Conservation (phyloP, 2,888 invertebrate species). For the Nyleta sp. region DNA sequence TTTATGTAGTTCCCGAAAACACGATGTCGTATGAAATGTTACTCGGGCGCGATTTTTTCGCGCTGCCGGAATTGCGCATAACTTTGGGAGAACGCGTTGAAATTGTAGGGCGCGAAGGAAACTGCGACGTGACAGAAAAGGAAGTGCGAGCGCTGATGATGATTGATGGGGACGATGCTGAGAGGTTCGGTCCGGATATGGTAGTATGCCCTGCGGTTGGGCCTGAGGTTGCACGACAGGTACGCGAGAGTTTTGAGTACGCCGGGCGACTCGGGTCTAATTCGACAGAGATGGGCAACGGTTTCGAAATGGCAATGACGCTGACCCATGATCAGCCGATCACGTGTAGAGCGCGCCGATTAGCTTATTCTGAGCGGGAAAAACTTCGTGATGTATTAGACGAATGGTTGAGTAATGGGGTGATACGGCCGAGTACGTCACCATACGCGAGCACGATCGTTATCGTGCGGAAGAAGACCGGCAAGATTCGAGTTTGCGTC, state of each 20-base stretch:
- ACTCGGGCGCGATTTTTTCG: neutral
- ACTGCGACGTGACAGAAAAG: too few species aligned
- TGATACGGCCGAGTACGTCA: slow-evolving; percentile 4
- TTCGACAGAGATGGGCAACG: neutral
- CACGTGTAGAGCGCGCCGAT: neutral
- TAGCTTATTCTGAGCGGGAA: slow-evolving; percentile 3
- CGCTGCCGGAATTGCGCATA: neutral
- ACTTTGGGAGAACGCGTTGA: neutral
- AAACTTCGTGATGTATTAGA: slow-evolving; percentile 1
- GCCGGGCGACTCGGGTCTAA: neutral
- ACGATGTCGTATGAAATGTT: neutral
- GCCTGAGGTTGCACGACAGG: neutral
- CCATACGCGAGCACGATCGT: slow-evolving; percentile 12
- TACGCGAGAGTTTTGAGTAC: neutral
- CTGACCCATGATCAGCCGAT: slow-evolving; percentile 7
- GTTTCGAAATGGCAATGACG: neutral
- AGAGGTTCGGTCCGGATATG: neutral
- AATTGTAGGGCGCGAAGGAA: too few species aligned
- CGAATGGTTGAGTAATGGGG: neutral
- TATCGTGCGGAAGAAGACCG: slow-evolving; percentile 3
- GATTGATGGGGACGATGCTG: too few species aligned
- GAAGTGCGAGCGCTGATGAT: too few species aligned
- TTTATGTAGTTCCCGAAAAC: slow-evolving; percentile 2
- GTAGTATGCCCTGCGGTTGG: neutral
- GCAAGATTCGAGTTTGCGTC: slow-evolving; percentile 58